These are phyloP conservation scores for Zoanthus solanderi DNA, from an alignment of 92 coral and sea anemone species.

Conservation along the genomic window DNA sequence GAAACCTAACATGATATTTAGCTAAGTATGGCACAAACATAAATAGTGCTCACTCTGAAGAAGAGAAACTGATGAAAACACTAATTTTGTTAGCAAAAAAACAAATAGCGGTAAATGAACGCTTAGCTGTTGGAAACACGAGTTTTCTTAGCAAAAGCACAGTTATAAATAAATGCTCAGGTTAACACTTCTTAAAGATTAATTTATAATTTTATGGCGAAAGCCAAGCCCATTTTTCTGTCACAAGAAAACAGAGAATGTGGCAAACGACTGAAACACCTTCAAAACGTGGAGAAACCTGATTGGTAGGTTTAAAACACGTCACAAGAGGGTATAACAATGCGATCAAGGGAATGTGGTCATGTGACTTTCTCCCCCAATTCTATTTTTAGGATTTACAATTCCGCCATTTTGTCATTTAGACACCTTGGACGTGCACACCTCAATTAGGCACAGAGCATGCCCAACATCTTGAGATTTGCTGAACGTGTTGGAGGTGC, in stretches of 20 bases:
- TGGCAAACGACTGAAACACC: not conserved
- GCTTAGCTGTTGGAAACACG: too few relatives aligned
- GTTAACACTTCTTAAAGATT: too few relatives aligned
- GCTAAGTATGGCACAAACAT: too few relatives aligned
- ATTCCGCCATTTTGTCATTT: slow-evolving; percentile 4
- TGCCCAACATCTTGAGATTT: slow-evolving; percentile 21
- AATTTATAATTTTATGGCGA: not conserved
- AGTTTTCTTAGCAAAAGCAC: too few relatives aligned
- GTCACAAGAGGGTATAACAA: not conserved
- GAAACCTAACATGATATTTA: too few relatives aligned
- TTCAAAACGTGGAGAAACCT: not conserved
- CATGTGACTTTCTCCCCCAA: slow-evolving; percentile 62
- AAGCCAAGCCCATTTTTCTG: not conserved
- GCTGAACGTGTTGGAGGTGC: slow-evolving; percentile 26
- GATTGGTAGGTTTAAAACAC: slow-evolving; percentile 10
- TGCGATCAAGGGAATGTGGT: not conserved
- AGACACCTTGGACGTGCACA: slow-evolving; percentile 8
- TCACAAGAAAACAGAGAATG: slow-evolving; percentile 5
- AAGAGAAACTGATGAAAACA: too few relatives aligned
- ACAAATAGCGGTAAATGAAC: too few relatives aligned
- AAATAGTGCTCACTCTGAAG: too few relatives aligned
- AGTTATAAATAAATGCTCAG: too few relatives aligned
- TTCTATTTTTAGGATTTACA: slow-evolving; percentile 69
- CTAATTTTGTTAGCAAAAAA: too few relatives aligned
- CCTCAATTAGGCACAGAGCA: not conserved